These are phyloP conservation scores for Caprella mutica DNA, from an alignment of 2,888 invertebrate genomes.

Conservation along the genomic window DNA sequence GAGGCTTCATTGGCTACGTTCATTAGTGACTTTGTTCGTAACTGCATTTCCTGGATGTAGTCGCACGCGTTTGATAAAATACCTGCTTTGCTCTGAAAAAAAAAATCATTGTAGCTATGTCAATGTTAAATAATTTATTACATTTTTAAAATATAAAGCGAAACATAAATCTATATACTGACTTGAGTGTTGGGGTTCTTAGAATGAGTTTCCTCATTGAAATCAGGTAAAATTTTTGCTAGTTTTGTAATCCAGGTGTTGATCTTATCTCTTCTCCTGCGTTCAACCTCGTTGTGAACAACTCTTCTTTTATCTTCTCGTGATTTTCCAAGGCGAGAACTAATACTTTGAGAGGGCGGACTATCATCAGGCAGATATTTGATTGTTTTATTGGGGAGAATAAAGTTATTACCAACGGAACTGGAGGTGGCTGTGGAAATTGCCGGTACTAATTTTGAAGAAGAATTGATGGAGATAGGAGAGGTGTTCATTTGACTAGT, in stretches of 20 bases:
- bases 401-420: too few relatives aligned
- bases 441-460: too few relatives aligned
- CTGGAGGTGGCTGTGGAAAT: too few relatives aligned
- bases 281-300: constrained; percentile 91
- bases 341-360: too few relatives aligned
- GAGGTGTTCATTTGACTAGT: too few relatives aligned
- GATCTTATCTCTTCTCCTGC: constrained; percentile 85
- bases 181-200: too few relatives aligned
- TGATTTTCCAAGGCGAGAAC: too few relatives aligned
- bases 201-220: too few relatives aligned
- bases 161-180: constrained; percentile 46
- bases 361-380: too few relatives aligned
- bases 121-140: background rate
- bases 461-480: too few relatives aligned
- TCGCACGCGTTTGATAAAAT: constrained; percentile 92
- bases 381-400: too few relatives aligned
- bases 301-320: constrained; percentile 51
- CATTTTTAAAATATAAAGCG: constrained; percentile 26
- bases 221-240: constrained; percentile 59
- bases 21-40: constrained; percentile 62
- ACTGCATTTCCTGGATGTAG: constrained; percentile 73
- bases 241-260: constrained; percentile 92
- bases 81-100: constrained; percentile 75
- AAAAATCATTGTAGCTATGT: background rate
- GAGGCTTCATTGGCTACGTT: constrained; percentile 52